Conservation (phyloP, 2,888 invertebrate genomes). For the Sepioteuthis lessoniana region DNA sequence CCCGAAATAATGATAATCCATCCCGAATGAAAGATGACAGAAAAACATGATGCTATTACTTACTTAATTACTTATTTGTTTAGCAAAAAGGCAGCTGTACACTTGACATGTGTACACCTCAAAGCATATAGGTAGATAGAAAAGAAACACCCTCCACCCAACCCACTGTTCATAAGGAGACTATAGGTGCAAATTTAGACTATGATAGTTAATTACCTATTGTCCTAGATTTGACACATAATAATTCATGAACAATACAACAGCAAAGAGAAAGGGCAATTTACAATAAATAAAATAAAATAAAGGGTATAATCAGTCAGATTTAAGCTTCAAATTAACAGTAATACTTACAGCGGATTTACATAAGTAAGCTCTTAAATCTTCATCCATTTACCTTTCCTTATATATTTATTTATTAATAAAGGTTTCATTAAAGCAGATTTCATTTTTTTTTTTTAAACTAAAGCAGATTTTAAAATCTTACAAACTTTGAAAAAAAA, state of each 20-base stretch:
- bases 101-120: not conserved
- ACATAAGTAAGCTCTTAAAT: not conserved
- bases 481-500: too few species aligned
- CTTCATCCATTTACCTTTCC: not conserved
- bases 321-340: not conserved
- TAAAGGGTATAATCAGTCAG: not conserved
- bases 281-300: not conserved
- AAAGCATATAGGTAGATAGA: not conserved
- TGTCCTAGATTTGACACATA: not conserved
- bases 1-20: not conserved
- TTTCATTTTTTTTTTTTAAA: too few species aligned
- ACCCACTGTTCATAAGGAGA: not conserved
- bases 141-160: not conserved
- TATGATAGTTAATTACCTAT: not conserved
- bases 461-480: too few species aligned
- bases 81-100: not conserved
- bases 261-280: not conserved
- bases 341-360: not conserved
- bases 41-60: not conserved
- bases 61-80: slow-evolving; percentile 8
- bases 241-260: not conserved
- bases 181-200: not conserved
- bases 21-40: not conserved
- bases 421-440: too few species aligned
- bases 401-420: too few species aligned